Evolutionary conservation across 1,140 invertebrate species (phyloP), one percentile per base, ranked within the genome.

Genomic region (Calephelis nemesis): DNA sequence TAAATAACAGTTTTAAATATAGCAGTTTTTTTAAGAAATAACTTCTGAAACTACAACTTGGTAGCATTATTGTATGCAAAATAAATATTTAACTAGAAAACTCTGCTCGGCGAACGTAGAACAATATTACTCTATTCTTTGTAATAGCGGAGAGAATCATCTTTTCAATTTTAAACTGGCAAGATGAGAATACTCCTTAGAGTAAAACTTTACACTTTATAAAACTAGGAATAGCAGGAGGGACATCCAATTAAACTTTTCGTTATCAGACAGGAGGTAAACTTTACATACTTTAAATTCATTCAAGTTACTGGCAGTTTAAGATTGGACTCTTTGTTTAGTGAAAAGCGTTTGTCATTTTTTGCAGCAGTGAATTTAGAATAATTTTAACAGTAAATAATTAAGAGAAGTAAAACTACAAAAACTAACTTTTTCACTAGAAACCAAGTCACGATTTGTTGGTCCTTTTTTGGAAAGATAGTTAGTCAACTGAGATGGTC

Each of bases 231-330:
- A 67, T 65, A 58, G 62, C 62, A 62, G 63, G 70, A 65, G 13
- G 45, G 68, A 72, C 70, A 69, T 64, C 73, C 70, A 74, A 74
- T 74, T 74, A 72, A 74, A 74, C 62, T 74, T 70, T 68, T 65
- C 68, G 48, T 54, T 65, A n/a, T 13, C 40, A 40, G 62, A 63
- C 30, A 42, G 47, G 40, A 30, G 64, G 15, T n/a, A 45, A 15
- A 54, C n/a, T 52, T 66, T 66, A 64, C 54, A 58, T 58, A 58
- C 54, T 58, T 58, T 58, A 58, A 58, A 58, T 58, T 39, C 30
- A 39, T 58, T 58, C 10, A 58, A 58, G 15, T 58, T 45, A 9
- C 42, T 45, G 4, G 42, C 8, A 7, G 42, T 45, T 9, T 45
- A 45, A 45, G 6, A 45, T 45, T 45, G 8, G 42, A 45, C 8